Base-by-base conservation (phyloP, 2,888 invertebrate species). In the Andrena chrysosceles region DNA sequence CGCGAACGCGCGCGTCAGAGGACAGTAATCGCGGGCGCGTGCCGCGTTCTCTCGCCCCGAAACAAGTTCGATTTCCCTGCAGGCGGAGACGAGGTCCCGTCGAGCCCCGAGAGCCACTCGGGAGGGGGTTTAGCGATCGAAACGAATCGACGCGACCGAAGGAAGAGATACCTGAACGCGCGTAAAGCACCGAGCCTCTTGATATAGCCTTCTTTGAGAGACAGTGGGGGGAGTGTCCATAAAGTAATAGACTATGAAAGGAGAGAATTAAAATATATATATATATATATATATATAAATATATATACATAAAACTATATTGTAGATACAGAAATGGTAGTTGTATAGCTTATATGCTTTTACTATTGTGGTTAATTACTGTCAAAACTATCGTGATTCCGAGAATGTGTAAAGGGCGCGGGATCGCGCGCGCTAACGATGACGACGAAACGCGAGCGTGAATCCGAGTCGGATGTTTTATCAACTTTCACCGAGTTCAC, bases 321-420 rank as follows among this genome's bases (percentile, higher is more conserved):
- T 92, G 91, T 92, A 92, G 91, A 92, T 91, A 92, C 88, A 91
- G 88, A 92, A 78, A 81, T 91, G 91, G 92, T 93, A 93, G 93
- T 92, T 93, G 92, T 92, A 91, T 93, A 93, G 93, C 93, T 93
- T 93, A 90, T 93, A 92, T 93, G 93, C 93, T 93, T 93, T 93
- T 93, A 93, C 90, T 92, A 93, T 93, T 90, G 92, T 92, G 91
- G 90, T 92, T 93, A 91, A 91, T 90, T 92, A 92, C 89, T 89
- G 87, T 91, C 92, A 91, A 90, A 89, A 90, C 91, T 90, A 89
- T 89, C 87, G 89, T 88, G 88, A 84, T 81, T 86, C 80, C 60
- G 69, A 75, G 69, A 69, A 76, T 64, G 81, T 85, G 59, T 77
- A 56, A 68, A 70, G 56, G 52, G 20, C 52, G 52, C 52, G 52